These are phyloP conservation scores for Lepus townsendii DNA, from an alignment of 2,797 vertebrate genomes.

Conservation along the genomic window DNA sequence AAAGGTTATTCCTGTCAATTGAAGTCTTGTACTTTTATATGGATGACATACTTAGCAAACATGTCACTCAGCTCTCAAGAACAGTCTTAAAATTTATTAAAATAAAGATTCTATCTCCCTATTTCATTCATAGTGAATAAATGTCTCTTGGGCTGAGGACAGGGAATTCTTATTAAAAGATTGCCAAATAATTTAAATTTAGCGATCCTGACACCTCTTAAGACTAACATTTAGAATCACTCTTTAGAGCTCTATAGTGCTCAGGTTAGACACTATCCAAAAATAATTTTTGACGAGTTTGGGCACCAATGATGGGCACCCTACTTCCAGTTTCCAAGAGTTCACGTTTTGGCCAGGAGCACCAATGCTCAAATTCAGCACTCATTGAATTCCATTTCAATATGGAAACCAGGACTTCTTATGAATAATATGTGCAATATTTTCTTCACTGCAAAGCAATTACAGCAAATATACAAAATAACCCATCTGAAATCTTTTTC, in stretches of 20 bases:
- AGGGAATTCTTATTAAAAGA: background rate
- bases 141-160: background rate
- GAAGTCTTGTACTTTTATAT: background rate
- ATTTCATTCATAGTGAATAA: background rate
- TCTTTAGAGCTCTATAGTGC: background rate
- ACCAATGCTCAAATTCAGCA: background rate
- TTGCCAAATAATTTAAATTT: slow-evolving; percentile 2
- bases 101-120: background rate
- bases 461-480: background rate
- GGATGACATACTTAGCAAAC: background rate
- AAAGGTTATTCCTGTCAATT: background rate
- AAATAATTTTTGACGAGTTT: background rate
- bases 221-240: background rate
- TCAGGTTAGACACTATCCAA: background rate
- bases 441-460: background rate
- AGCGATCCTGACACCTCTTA: background rate
- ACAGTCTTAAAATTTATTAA: background rate
- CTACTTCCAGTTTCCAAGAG: background rate
- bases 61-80: background rate
- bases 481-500: background rate
- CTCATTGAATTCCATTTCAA: background rate
- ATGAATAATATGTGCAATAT: background rate
- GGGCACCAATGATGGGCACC: background rate
- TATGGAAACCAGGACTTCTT: background rate
- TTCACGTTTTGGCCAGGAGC: background rate